Base-by-base conservation (phyloP, 2,888 invertebrate species). In the Drosophila nr. fundita region DNA sequence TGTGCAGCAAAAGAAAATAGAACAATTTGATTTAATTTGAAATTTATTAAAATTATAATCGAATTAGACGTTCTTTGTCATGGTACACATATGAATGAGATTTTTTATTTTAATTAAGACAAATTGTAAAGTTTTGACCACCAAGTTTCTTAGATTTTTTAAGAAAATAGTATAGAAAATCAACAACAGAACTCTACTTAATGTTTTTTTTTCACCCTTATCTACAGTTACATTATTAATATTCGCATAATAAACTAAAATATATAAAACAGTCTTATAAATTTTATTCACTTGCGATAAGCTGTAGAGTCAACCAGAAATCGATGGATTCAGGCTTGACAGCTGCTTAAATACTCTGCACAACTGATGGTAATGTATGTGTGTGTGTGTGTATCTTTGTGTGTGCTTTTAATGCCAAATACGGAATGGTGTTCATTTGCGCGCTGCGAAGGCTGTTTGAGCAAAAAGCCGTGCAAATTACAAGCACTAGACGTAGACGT, bases 401-500 rank as follows among this genome's bases (percentile, higher is more conserved):
- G 30, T 80, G 30, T n/a, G 53, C 3, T 48, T 32, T 38, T 50
- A 66, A 66, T 68, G 79, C 70, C 76, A 87, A 80, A 48, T 65
- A 21, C 30, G 15, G 29, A 45, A 15, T 45, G 75, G 81, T 82
- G 74, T 75, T 79, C 78, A 89, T 86, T 90, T 83, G 72, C 42
- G 69, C 77, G 36, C 30, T 54, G 48, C 49, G 59, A 58, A 67
- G 59, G 42, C 68, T 27, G 66, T 61, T 32, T 48, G 59, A 57
- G 40, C 34, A 32, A 38, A 30, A 29, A 49, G 13, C 42, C 34
- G 54, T 52, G 53, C 1, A 42, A 42, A 32, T 67, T 13, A 38
- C 54, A 29, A 34, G 21, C 18, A 24, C 13, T 30, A 40, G 59
- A 32, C 38, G 55, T n/a, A 21, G n/a, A 34, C 18, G 38, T 13